phyloP scores from a whole-genome alignment of 2,113 vertebrate genomes.

The Recurvirostra avosetta region DNA sequence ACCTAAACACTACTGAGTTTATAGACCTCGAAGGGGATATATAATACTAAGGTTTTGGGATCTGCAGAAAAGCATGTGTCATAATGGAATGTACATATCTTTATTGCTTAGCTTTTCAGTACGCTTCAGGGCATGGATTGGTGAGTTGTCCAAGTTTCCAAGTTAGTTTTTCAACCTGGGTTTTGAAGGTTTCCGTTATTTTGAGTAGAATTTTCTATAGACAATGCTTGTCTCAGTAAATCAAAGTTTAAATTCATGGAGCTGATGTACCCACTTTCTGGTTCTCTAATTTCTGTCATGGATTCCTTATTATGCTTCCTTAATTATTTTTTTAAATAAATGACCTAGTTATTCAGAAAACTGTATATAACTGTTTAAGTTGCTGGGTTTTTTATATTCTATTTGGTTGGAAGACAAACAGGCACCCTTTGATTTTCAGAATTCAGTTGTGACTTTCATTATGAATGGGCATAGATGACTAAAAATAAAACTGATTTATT shows the following conservation, averaged over 20 bases:
- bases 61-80: not conserved
- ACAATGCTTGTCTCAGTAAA: not conserved
- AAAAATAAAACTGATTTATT: not conserved
- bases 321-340: not conserved
- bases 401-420: not conserved
- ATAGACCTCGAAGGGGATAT: not conserved
- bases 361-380: not conserved
- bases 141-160: not conserved
- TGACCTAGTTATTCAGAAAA: not conserved
- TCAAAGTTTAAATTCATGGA: not conserved
- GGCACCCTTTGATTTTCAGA: not conserved
- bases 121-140: not conserved
- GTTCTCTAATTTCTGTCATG: not conserved
- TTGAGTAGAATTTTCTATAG: not conserved
- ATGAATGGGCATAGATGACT: not conserved
- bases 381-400: rapidly evolving
- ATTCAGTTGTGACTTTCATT: not conserved
- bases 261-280: not conserved
- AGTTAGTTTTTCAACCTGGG: not conserved
- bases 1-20: not conserved
- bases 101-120: not conserved
- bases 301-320: not conserved
- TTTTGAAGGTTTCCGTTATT: not conserved
- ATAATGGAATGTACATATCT: not conserved
- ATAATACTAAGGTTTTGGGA: not conserved